Conservation (phyloP, 2,888 invertebrate genomes). For the Melinaea marsaeus region DNA sequence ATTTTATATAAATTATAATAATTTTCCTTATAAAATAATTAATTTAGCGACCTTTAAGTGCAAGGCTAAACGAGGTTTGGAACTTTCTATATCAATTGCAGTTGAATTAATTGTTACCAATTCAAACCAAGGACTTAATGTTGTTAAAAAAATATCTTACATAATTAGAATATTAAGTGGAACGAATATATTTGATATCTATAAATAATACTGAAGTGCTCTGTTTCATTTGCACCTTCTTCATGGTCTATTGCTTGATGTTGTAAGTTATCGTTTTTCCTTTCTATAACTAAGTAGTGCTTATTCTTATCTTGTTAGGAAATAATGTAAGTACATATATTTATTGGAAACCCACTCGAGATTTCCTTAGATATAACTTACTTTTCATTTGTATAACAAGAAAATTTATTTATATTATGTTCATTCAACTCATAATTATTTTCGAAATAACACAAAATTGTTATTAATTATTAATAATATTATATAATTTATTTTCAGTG, state of each 20-base stretch:
- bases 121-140: too few relatives aligned
- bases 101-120: too few relatives aligned
- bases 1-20: not conserved
- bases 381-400: not conserved
- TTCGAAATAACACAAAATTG: too few relatives aligned
- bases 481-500: too few relatives aligned
- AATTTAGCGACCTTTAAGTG: not conserved
- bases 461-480: too few relatives aligned
- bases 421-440: not conserved
- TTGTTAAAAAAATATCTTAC: too few relatives aligned
- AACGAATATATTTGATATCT: conserved; percentile 6
- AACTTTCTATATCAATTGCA: not conserved
- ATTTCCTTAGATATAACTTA: not conserved
- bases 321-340: conserved; percentile 12
- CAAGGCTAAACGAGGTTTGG: not conserved
- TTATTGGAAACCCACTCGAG: conserved; percentile 1
- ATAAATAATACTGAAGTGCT: conserved; percentile 29
- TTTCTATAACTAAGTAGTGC: conserved; percentile 35
- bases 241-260: conserved; percentile 56
- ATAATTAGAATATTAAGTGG: not conserved
- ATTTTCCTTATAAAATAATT: not conserved
- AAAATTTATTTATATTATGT: not conserved
- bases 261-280: conserved; percentile 57
- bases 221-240: conserved; percentile 38
- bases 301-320: conserved; percentile 20